Conservation (phyloP, 2,113 vertebrate genomes). For the Oryzias melastigma region DNA sequence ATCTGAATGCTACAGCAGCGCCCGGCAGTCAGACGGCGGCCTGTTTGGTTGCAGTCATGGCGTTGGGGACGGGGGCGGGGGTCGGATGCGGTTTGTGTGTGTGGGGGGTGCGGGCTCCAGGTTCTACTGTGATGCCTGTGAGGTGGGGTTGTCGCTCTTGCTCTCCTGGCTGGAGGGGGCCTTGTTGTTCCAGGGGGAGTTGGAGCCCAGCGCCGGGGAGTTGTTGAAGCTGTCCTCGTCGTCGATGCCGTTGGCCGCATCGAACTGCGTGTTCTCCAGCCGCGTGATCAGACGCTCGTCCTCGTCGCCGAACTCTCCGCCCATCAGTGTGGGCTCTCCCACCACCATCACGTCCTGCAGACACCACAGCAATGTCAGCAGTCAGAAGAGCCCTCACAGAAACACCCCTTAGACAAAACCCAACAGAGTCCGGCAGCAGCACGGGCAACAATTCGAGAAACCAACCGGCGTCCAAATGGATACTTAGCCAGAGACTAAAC, state of each 20-base stretch:
- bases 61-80: conserved; percentile 29
- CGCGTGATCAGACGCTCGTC: conserved; percentile 98
- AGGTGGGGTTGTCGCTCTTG: conserved; percentile 99
- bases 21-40: conserved; percentile 36
- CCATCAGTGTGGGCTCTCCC: conserved; percentile 98
- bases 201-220: conserved; percentile 95
- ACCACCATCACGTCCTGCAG: conserved; percentile 99
- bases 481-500: too few species aligned
- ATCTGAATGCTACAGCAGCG: conserved; percentile 47
- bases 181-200: conserved; percentile 99
- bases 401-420: too few species aligned
- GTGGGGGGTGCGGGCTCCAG: conserved; percentile 41
- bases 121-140: conserved; percentile 96
- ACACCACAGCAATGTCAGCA: not conserved
- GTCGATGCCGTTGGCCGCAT: conserved; percentile 96
- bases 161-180: conserved; percentile 98
- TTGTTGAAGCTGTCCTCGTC: conserved; percentile 99
- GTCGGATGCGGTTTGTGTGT: conserved; percentile 35
- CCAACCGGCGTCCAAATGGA: too few species aligned
- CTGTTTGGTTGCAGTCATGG: conserved; percentile 65
- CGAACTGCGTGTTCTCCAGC: conserved; percentile 99
- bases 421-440: too few species aligned
- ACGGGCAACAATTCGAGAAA: too few species aligned
- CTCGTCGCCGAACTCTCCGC: conserved; percentile 97
- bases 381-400: not conserved